Base-by-base conservation (phyloP, 2,113 vertebrate genomes). In the Oncorhynchus kisutch region DNA sequence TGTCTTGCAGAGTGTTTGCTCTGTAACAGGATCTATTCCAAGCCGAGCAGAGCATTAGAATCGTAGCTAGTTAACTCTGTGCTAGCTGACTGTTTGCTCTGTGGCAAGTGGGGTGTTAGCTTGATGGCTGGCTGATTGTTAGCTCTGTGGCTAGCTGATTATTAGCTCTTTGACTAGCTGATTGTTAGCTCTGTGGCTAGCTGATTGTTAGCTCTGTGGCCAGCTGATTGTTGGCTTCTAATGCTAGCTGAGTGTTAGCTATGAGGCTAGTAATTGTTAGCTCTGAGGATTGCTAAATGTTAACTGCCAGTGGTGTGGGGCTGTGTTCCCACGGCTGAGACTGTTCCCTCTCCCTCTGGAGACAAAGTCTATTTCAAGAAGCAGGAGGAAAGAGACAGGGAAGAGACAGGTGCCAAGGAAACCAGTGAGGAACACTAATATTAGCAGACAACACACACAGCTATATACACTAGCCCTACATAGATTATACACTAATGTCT, bases 351-450 rank as follows among this genome's bases (percentile, higher is more conserved):
- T 83, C 86, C 80, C 88, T 89, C 89, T 84, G 78, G 86, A 90
- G 85, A 91, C 83, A 82, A 65, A 67, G 82, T 79, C 90, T 91
- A 91, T 90, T 91, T 91, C 82, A 89, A 85, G 91, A 84, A 86
- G 86, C 75, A 39, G 31, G 76, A 88, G 88, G 78, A 82, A 81
- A 82, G 84, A 86, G 89, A 88, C 73, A 67, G 71, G 80, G 78
- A 88, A 80, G 78, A 87, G 85, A 92, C 91, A 92, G 90, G 90
- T 92, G 90, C 89, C 90, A 89, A 91, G 88, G 88, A 91, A 89
- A 84, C 88, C 81, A 84, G 85, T 59, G 1, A 75, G 74, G 81
- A 77, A 77, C 69, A 82, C 86, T 87, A 88, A 86, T 87, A 89
- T 90, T 89, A 91, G 87, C 88, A 87, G 80, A 73, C 25, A 67